Percentiles rank a stretch among this genome's conserved stretches.
These are phyloP conservation scores for Gobius niger DNA, from an alignment of 2,113 vertebrate species.

Conservation along the genomic window DNA sequence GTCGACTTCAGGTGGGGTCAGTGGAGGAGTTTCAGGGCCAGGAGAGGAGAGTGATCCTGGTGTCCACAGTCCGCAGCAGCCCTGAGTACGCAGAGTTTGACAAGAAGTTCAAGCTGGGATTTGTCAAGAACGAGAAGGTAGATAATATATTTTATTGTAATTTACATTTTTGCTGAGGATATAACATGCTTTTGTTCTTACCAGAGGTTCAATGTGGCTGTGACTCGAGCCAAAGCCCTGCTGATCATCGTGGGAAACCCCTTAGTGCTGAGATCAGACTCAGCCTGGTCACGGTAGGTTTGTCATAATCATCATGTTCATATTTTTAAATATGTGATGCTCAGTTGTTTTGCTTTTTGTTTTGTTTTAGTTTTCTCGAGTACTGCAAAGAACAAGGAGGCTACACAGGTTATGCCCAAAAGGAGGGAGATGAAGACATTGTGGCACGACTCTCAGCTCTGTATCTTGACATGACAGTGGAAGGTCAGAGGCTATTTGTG, in stretches of 20 bases:
- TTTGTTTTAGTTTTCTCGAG: constrained; percentile 79
- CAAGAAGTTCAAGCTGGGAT: constrained; percentile 85
- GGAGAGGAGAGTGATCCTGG: constrained; percentile 86
- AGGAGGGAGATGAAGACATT: constrained; percentile 41
- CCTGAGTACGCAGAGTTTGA: constrained; percentile 72
- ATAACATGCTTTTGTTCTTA: not conserved
- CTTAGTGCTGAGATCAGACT: constrained; percentile 77
- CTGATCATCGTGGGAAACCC: constrained; percentile 93
- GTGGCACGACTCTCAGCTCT: constrained; percentile 37
- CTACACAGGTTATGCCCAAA: constrained; percentile 65
- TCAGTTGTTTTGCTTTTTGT: not conserved
- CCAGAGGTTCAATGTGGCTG: constrained; percentile 92
- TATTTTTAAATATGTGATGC: not conserved
- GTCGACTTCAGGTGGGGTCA: constrained; percentile 83
- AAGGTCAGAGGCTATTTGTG: constrained; percentile 51
- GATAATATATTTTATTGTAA: not conserved
- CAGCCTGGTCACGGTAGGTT: constrained; percentile 81
- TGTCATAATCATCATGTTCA: not conserved
- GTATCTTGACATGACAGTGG: constrained; percentile 19
- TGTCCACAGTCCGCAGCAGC: constrained; percentile 90
- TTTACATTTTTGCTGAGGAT: not conserved
- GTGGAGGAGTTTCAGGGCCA: constrained; percentile 98
- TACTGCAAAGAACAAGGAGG: constrained; percentile 79
- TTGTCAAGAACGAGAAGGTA: constrained; percentile 93
- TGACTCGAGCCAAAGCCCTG: constrained; percentile 91